phyloP scores from a whole-genome alignment of 2,113 vertebrate genomes.

The Nicator chloris region DNA sequence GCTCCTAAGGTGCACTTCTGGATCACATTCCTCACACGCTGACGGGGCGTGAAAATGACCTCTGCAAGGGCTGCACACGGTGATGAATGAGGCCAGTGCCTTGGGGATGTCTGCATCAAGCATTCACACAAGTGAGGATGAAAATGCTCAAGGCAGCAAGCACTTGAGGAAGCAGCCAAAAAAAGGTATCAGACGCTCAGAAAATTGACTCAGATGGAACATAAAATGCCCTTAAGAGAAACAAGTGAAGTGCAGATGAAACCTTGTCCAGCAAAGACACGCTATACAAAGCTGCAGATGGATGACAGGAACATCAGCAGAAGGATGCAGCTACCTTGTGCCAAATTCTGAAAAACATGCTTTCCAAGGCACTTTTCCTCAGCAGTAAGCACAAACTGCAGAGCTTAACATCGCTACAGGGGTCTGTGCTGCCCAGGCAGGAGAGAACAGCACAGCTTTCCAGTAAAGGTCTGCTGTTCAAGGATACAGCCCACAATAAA shows the following conservation, averaged over 20 bases:
- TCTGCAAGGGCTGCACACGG: neutral
- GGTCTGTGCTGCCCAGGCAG: neutral
- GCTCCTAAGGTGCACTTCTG: neutral
- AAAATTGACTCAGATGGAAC: conserved; percentile 19
- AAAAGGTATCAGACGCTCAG: neutral
- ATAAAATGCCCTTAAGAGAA: conserved; percentile 9
- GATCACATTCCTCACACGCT: neutral
- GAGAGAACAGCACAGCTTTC: neutral
- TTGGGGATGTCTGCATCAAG: neutral
- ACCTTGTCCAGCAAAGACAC: neutral
- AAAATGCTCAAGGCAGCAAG: neutral
- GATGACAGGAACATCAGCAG: conserved; percentile 7
- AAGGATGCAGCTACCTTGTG: neutral
- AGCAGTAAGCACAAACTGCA: neutral
- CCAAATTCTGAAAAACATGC: neutral
- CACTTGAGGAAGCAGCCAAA: neutral
- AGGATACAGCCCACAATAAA: neutral
- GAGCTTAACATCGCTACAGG: neutral
- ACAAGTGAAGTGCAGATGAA: neutral
- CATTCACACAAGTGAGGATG: neutral
- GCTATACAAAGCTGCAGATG: neutral
- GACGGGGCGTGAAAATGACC: neutral
- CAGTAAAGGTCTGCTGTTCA: neutral
- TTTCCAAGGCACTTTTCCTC: conserved; percentile 19
- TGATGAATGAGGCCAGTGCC: neutral